Percentiles rank a stretch among this genome's conserved stretches.
Conservation (phyloP, 1,140 invertebrate genomes). For the Scaptomyza montana region DNA sequence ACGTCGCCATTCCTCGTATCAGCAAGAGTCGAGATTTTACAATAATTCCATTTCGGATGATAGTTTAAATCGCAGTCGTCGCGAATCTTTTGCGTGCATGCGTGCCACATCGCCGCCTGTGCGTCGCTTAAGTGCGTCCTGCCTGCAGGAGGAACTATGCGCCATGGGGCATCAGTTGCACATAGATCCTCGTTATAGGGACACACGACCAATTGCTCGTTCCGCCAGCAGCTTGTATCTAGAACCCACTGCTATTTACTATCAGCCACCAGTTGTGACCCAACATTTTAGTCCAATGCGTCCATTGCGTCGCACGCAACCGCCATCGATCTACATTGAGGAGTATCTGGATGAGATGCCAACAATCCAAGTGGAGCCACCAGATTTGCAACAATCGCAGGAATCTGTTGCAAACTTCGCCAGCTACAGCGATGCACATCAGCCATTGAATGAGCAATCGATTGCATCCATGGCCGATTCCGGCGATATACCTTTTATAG, state of each 20-base stretch:
- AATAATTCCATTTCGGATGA: slow-evolving; percentile 78
- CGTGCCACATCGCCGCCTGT: slow-evolving; percentile 67
- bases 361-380: background rate
- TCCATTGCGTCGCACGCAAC: slow-evolving; percentile 65
- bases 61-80: slow-evolving; percentile 78
- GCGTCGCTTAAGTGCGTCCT: slow-evolving; percentile 77
- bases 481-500: slow-evolving; percentile 82
- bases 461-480: slow-evolving; percentile 77
- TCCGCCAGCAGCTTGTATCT: slow-evolving; percentile 77
- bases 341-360: slow-evolving; percentile 74
- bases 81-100: slow-evolving; percentile 76
- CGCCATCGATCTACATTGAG: slow-evolving; percentile 82
- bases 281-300: slow-evolving; percentile 69
- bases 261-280: slow-evolving; percentile 36
- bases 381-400: slow-evolving; percentile 51
- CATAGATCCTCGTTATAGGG: slow-evolving; percentile 81
- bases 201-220: slow-evolving; percentile 75
- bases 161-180: slow-evolving; percentile 75
- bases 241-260: slow-evolving; percentile 52
- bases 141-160: slow-evolving; percentile 78
- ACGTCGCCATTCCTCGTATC: slow-evolving; percentile 72
- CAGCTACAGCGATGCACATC: slow-evolving; percentile 72
- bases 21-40: slow-evolving; percentile 64
- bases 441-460: slow-evolving; percentile 79
- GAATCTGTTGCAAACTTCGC: slow-evolving; percentile 75